Evolutionary conservation across 2,888 invertebrate species (phyloP).

Genomic region (Ceraclea dissimilis): DNA sequence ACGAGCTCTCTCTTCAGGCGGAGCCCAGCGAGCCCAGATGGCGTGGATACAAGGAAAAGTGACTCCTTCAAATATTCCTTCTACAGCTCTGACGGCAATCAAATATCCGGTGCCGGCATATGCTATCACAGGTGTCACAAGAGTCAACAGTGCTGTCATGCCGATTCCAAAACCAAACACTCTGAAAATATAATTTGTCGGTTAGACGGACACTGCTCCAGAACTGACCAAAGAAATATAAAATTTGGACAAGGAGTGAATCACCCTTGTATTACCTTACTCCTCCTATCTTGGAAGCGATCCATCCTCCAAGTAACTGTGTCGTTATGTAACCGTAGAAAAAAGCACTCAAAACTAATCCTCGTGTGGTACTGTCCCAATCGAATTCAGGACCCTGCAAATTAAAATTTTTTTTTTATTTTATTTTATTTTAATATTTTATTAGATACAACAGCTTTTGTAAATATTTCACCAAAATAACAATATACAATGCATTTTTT

Average conservation of each 20-base stretch:
- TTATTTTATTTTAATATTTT: too few relatives aligned
- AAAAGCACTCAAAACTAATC: not conserved
- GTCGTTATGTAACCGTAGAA: not conserved
- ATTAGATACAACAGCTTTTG: too few relatives aligned
- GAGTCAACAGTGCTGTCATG: not conserved
- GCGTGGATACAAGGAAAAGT: not conserved
- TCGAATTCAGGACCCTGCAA: not conserved
- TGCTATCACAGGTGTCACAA: not conserved
- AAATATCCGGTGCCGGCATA: not conserved
- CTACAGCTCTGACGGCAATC: not conserved
- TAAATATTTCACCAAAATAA: too few relatives aligned
- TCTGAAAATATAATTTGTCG: not conserved
- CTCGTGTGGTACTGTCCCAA: not conserved
- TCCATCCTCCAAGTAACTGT: not conserved
- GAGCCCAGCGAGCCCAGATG: not conserved
- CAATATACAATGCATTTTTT: too few relatives aligned
- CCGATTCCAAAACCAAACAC: not conserved
- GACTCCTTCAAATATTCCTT: not conserved
- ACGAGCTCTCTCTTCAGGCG: not conserved
- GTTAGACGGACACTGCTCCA: too few relatives aligned
- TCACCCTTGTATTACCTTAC: not conserved
- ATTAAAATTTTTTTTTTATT: too few relatives aligned
- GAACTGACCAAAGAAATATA: too few relatives aligned
- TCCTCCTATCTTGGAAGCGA: not conserved
- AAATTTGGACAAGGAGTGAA: too few relatives aligned